Conservation (phyloP, 2,113 vertebrate species). For the Pelmatolapia mariae region DNA sequence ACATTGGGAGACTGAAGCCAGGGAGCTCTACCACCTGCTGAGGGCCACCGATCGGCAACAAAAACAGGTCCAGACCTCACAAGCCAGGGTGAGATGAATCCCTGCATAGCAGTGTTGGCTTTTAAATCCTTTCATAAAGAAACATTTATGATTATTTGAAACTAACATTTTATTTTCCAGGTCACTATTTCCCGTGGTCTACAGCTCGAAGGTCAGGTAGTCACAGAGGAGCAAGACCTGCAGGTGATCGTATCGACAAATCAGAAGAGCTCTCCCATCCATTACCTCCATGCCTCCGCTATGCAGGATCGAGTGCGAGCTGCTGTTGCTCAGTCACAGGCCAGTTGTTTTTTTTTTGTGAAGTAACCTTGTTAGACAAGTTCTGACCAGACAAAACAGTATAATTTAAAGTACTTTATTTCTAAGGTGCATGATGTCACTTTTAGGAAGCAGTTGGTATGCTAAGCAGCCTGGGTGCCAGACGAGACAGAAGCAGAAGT, state of each 20-base stretch:
- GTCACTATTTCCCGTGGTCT: slow-evolving; percentile 77
- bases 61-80: slow-evolving; percentile 54
- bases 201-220: slow-evolving; percentile 78
- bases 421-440: not conserved
- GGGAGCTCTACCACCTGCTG: slow-evolving; percentile 60
- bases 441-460: slow-evolving; percentile 70
- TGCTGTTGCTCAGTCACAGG: slow-evolving; percentile 80
- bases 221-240: slow-evolving; percentile 78
- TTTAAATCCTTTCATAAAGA: not conserved
- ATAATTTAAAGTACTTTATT: not conserved
- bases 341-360: not conserved
- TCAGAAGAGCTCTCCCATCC: slow-evolving; percentile 73
- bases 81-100: slow-evolving; percentile 46
- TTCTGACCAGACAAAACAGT: not conserved
- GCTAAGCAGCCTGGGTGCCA: slow-evolving; percentile 72
- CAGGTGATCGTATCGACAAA: slow-evolving; percentile 69
- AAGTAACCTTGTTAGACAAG: not conserved
- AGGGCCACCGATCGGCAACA: slow-evolving; percentile 32
- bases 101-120: too few species aligned
- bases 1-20: slow-evolving; percentile 71
- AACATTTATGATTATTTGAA: not conserved
- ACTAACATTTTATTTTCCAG: slow-evolving; percentile 55
- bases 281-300: slow-evolving; percentile 62
- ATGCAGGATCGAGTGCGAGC: slow-evolving; percentile 77
- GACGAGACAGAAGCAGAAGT: slow-evolving; percentile 67